phyloP scores from a whole-genome alignment of 2,113 vertebrate genomes.

The Promerops cafer region DNA sequence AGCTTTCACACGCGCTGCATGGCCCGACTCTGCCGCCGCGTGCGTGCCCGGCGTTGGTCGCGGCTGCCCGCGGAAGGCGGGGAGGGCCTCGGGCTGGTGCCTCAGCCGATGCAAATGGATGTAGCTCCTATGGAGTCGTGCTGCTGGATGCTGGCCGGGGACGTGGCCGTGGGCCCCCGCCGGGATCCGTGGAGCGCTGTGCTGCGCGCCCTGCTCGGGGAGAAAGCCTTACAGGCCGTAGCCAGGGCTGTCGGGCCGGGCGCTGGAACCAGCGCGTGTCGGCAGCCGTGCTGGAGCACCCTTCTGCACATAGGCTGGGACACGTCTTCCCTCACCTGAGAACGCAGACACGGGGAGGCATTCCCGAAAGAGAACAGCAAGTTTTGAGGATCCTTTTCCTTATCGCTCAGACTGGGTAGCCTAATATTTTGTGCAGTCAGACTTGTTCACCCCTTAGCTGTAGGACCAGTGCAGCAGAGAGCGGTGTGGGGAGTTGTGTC shows the following conservation, averaged over 20 bases:
- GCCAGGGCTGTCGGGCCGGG: background rate
- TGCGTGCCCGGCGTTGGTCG: fast-evolving
- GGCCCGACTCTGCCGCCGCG: background rate
- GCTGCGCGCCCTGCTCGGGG: conserved; percentile 19
- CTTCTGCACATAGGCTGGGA: background rate
- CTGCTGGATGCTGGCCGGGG: background rate
- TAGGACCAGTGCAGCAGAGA: background rate
- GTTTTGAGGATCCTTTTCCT: background rate
- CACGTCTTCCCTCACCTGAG: background rate
- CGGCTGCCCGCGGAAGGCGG: background rate
- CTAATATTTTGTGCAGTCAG: background rate
- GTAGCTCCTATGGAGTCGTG: conserved; percentile 39
- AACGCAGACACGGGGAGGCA: fast-evolving
- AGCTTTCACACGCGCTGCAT: background rate
- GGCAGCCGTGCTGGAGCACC: background rate
- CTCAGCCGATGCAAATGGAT: background rate
- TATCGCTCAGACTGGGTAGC: background rate
- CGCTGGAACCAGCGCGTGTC: background rate
- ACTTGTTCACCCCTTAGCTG: background rate
- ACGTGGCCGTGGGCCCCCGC: background rate
- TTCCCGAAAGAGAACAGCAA: background rate
- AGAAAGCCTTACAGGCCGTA: background rate
- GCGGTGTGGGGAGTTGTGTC: background rate
- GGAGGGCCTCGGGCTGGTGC: background rate
- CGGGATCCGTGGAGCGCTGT: background rate